Conservation (phyloP, 2,113 vertebrate genomes). For the Ia io region DNA sequence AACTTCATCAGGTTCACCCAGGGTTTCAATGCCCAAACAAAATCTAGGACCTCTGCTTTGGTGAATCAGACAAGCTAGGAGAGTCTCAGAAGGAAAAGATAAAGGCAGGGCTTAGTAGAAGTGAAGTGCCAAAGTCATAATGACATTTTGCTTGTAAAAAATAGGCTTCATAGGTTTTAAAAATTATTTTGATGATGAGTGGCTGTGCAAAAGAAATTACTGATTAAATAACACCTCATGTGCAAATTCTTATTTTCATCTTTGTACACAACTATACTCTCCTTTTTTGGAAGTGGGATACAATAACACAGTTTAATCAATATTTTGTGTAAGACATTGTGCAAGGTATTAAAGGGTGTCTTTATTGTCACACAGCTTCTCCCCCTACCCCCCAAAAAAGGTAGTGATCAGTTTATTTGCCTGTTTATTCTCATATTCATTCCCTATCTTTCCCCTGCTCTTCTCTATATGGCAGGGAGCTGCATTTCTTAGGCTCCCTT, state of each 20-base stretch:
- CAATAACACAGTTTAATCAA: neutral
- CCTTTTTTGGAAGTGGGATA: neutral
- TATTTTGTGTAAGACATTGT: neutral
- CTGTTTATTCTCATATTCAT: neutral
- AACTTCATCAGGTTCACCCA: neutral
- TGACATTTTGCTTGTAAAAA: neutral
- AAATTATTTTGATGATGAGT: neutral
- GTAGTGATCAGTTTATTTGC: neutral
- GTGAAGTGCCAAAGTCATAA: neutral
- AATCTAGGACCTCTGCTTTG: neutral
- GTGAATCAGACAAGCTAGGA: neutral
- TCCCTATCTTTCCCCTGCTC: neutral
- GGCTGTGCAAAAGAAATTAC: neutral
- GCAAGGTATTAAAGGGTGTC: neutral
- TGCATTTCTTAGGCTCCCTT: neutral
- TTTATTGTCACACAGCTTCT: neutral
- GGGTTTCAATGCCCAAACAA: neutral
- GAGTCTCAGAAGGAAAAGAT: neutral
- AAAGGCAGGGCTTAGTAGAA: neutral
- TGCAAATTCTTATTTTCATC: neutral
- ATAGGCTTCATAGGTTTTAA: neutral
- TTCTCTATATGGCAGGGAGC: neutral
- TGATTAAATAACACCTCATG: neutral
- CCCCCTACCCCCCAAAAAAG: neutral
- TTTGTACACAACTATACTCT: neutral